These are phyloP conservation scores for Ochotona princeps DNA, from an alignment of 2,113 vertebrate genomes.

Conservation along the genomic window DNA sequence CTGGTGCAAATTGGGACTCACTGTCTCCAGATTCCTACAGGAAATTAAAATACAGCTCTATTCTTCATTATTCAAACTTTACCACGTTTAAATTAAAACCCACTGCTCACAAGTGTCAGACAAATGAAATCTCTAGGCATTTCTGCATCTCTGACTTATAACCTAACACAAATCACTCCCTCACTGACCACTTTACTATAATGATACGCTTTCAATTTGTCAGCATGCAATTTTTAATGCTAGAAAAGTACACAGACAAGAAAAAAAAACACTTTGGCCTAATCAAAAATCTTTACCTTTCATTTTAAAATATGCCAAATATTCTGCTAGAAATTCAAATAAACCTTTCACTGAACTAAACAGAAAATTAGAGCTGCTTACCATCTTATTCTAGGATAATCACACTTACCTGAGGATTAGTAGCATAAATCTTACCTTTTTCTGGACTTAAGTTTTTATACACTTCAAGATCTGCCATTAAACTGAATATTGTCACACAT, in stretches of 20 bases:
- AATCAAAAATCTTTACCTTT: conserved; percentile 53
- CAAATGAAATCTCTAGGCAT: conserved; percentile 43
- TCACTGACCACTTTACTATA: conserved; percentile 58
- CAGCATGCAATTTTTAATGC: conserved; percentile 37
- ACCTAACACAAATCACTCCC: conserved; percentile 48
- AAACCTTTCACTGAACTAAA: conserved; percentile 54
- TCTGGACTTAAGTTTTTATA: conserved; percentile 95
- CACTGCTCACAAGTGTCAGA: conserved; percentile 15
- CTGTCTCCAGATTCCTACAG: conserved; percentile 53
- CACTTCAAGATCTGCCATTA: conserved; percentile 97
- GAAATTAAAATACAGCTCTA: conserved; percentile 73
- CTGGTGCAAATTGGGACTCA: conserved; percentile 39
- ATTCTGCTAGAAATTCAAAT: conserved; percentile 48
- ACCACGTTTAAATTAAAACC: conserved; percentile 50
- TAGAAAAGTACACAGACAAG: conserved; percentile 30
- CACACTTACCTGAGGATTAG: conserved; percentile 67
- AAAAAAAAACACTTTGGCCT: not conserved
- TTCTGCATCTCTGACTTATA: conserved; percentile 35
- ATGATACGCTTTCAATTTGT: not conserved
- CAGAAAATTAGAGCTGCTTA: conserved; percentile 46
- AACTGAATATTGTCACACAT: conserved; percentile 84
- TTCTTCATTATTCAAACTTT: conserved; percentile 26
- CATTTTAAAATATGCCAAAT: conserved; percentile 35
- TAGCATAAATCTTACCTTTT: conserved; percentile 90
- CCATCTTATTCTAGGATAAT: conserved; percentile 53